phyloP scores from a whole-genome alignment of 2,888 invertebrate species.

The Trichogramma evanescens region DNA sequence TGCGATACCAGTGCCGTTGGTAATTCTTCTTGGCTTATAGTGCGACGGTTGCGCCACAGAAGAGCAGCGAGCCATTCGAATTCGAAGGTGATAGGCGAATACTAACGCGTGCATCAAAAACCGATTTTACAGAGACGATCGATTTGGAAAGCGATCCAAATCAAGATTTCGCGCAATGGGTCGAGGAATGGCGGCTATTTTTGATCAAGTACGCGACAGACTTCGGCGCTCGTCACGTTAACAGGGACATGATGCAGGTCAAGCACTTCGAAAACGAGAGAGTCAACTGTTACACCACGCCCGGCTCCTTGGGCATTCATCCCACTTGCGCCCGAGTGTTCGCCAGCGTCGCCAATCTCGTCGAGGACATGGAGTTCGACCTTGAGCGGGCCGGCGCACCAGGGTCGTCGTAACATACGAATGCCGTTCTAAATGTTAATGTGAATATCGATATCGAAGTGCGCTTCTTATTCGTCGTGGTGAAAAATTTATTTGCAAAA shows the following conservation, averaged over 20 bases:
- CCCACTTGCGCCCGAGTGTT: slow-evolving; percentile 35
- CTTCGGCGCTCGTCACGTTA: slow-evolving; percentile 42
- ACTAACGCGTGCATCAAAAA: background rate
- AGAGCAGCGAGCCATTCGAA: no score
- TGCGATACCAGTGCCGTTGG: background rate
- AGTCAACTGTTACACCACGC: slow-evolving; percentile 52
- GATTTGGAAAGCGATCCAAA: slow-evolving; percentile 30
- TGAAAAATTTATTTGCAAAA: no score
- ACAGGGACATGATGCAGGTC: slow-evolving; percentile 32
- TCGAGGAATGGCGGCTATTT: slow-evolving; percentile 24
- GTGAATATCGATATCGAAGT: no score
- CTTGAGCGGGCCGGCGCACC: slow-evolving; percentile 37
- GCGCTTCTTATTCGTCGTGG: no score
- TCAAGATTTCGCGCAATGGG: slow-evolving; percentile 50
- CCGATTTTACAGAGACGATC: slow-evolving; percentile 31
- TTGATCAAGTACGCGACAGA: no score
- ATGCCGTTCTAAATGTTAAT: no score
- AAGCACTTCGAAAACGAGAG: slow-evolving; percentile 30
- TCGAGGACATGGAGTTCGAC: no score
- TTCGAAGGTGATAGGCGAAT: no score
- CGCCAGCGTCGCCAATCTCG: no score
- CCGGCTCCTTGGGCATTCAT: slow-evolving; percentile 52
- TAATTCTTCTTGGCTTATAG: background rate
- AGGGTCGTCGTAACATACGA: slow-evolving; percentile 43
- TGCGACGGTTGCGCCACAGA: background rate